Percentiles rank a stretch among this genome's conserved stretches.
phyloP scores from a whole-genome alignment of 2,113 vertebrate species.

The Microcebus griseorufus region DNA sequence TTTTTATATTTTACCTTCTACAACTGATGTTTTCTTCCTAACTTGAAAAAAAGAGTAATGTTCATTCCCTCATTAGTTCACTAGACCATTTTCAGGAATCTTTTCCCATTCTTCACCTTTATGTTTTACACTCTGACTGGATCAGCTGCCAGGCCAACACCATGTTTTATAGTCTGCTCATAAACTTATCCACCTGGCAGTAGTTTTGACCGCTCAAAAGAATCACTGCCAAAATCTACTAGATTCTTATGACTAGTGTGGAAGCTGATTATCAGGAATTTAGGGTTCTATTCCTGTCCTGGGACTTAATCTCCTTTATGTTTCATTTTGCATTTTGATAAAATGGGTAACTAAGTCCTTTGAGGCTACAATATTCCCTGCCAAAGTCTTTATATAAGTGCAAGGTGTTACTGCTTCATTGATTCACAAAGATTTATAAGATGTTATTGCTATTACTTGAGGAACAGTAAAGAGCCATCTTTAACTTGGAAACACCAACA shows the following conservation, averaged over 20 bases:
- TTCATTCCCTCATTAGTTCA: slow-evolving; percentile 34
- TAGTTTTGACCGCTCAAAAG: not conserved
- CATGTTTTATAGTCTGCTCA: slow-evolving; percentile 53
- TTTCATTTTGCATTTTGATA: slow-evolving; percentile 42
- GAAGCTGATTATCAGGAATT: slow-evolving; percentile 48
- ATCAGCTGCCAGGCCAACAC: slow-evolving; percentile 15
- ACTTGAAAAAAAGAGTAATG: slow-evolving; percentile 9
- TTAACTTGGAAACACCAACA: not conserved
- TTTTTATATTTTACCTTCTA: slow-evolving; percentile 6
- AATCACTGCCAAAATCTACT: slow-evolving; percentile 32
- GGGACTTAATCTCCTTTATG: not conserved
- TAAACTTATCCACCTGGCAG: slow-evolving; percentile 64
- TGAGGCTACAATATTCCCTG: not conserved
- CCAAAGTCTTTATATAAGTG: not conserved
- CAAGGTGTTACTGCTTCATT: not conserved
- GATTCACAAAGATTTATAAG: not conserved
- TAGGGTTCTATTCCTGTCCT: slow-evolving; percentile 21
- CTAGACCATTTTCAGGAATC: slow-evolving; percentile 39
- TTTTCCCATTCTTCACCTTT: slow-evolving; percentile 49
- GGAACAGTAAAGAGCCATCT: not conserved
- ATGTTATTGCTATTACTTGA: not conserved
- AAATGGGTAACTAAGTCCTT: not conserved
- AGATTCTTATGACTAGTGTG: slow-evolving; percentile 22
- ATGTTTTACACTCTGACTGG: not conserved
- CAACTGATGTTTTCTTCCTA: not conserved